Evolutionary conservation across 2,797 vertebrate species (phyloP), one percentile per base, ranked within the genome.

Genomic region (Scolopax rusticola): DNA sequence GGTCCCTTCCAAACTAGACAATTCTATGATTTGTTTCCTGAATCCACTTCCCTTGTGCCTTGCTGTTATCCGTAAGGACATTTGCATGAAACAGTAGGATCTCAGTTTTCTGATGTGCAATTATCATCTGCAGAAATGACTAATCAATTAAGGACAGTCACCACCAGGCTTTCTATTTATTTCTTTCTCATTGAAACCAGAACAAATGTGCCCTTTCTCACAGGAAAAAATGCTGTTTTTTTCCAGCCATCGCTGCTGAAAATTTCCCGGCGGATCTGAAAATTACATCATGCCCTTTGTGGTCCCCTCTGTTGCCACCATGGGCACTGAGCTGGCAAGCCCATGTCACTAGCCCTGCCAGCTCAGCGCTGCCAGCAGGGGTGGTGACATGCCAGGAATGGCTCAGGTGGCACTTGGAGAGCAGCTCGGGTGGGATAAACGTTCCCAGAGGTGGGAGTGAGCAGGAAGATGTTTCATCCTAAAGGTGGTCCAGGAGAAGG

Each of bases 111-210:
- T 95, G 83, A 95, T 95, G 94, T 96, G 90, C 88, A 96, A 96
- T 96, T 96, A 97, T 95, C 91, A 96, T 95, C 94, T 95, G 96
- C 95, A 96, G 96, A 96, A 96, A 96, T 96, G 96, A 96, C 91
- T 95, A 97, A 97, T 96, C 95, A 96, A 96, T 97, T 95, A 96
- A 95, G 91, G 91, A 91, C 87, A 96, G 96, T 91, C 94, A 96
- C 89, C 84, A 61, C 85, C 87, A 91, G 85, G 38, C 82, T 95
- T 95, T 94, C 96, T 96, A 96, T 96, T 96, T 96, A 76, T 95
- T 95, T 90, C 93, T 93, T 93, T 95, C 91, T 95, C 93, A 93
- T 93, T 95, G 95, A 95, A 96, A 93, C 67, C 51, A 57, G 93
- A 96, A 81, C 48, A 53, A 94, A 95, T 77, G 81, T 94, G 95